Conservation (phyloP, 2,797 vertebrate genomes). For the Heliangelus exortis region DNA sequence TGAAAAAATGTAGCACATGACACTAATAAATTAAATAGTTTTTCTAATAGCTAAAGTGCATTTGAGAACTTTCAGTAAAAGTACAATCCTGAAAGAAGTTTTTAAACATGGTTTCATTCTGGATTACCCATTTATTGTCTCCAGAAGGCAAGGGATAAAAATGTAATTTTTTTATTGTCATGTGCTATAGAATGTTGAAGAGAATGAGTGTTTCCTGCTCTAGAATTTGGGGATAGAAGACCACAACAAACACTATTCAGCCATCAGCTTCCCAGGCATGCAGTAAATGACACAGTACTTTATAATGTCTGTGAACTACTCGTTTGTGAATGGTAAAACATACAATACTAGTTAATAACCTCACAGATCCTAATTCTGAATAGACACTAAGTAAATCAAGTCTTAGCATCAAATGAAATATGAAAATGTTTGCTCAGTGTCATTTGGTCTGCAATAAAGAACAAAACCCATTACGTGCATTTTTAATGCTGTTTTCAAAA, state of each 20-base stretch:
- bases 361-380: neutral
- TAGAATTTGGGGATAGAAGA: neutral
- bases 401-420: neutral
- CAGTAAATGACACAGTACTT: neutral
- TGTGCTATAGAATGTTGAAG: neutral
- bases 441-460: neutral
- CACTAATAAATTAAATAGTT: neutral
- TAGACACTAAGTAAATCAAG: neutral
- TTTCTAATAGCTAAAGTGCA: neutral
- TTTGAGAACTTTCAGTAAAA: neutral
- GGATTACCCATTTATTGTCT: neutral
- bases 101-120: neutral
- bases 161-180: neutral
- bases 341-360: neutral
- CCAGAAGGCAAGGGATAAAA: neutral
- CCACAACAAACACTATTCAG: neutral
- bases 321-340: neutral
- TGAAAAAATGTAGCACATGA: neutral
- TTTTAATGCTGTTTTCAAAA: neutral
- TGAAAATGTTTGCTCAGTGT: neutral
- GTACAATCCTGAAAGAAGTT: neutral
- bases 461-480: neutral
- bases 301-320: neutral
- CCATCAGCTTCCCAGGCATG: neutral
- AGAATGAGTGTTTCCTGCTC: neutral